phyloP scores from a whole-genome alignment of 2,888 invertebrate genomes.

The Ametastegia equiseti region DNA sequence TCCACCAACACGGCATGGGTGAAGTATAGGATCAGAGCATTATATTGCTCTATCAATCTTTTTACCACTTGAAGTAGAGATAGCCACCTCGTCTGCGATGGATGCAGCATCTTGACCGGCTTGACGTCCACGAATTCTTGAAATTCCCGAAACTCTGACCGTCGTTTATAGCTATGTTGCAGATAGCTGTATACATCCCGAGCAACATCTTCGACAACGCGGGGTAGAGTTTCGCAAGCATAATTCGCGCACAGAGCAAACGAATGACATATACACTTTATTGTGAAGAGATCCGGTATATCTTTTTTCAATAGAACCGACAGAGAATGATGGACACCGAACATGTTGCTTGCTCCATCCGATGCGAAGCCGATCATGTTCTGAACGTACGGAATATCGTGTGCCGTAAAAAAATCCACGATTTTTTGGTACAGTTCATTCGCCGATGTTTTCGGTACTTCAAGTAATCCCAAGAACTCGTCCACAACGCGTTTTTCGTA shows the following conservation, averaged over 20 bases:
- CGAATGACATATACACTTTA: constrained; percentile 38
- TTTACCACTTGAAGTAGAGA: constrained; percentile 48
- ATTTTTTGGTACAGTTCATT: constrained; percentile 37
- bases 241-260: constrained; percentile 47
- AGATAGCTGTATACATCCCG: not conserved
- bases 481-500: constrained; percentile 38
- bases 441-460: constrained; percentile 51
- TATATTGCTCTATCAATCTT: constrained; percentile 31
- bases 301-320: not conserved
- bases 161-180: constrained; percentile 34
- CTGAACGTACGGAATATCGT: not conserved
- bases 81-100: constrained; percentile 52
- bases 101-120: constrained; percentile 51
- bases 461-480: constrained; percentile 53
- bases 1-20: constrained; percentile 31
- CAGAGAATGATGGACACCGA: constrained; percentile 8
- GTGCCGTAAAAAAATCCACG: constrained; percentile 28
- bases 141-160: too few species aligned
- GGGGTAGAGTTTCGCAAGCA: constrained; percentile 31
- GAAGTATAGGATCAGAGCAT: constrained; percentile 36
- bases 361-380: constrained; percentile 12
- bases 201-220: constrained; percentile 46
- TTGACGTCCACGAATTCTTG: too few species aligned
- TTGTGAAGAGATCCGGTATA: not conserved
- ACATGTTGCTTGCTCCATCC: constrained; percentile 17